These are phyloP conservation scores for Saxidomus purpurata DNA, from an alignment of 1,140 invertebrate genomes.

Conservation along the genomic window DNA sequence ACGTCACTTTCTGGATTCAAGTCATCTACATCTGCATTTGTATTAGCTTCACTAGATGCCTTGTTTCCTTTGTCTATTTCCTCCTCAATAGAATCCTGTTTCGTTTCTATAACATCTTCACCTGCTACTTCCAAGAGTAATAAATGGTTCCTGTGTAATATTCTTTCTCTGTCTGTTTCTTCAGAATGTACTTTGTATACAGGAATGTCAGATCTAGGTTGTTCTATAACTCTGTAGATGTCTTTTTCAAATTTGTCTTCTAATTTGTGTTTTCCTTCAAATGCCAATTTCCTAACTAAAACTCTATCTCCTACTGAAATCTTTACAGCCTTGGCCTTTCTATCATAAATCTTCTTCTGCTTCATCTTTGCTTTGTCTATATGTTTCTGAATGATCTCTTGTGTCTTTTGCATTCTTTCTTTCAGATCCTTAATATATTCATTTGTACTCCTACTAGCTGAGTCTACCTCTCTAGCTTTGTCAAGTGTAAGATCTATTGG, in stretches of 20 bases:
- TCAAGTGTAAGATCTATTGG: too few relatives aligned
- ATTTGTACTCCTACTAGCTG: too few relatives aligned
- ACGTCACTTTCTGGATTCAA: background rate
- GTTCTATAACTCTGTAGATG: conserved; percentile 12
- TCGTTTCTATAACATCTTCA: too few relatives aligned
- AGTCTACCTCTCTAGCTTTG: too few relatives aligned
- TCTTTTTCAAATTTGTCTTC: conserved; percentile 45
- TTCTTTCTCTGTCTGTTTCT: background rate
- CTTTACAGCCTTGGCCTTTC: background rate
- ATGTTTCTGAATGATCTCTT: too few relatives aligned
- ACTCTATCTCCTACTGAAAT: conserved; percentile 35
- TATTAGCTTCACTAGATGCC: background rate
- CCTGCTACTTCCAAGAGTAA: too few relatives aligned
- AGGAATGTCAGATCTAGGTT: conserved; percentile 27
- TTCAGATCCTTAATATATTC: too few relatives aligned
- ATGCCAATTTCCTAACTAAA: conserved; percentile 8
- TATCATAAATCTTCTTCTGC: conserved; percentile 12
- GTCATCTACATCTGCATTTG: background rate
- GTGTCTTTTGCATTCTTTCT: too few relatives aligned
- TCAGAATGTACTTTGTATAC: background rate
- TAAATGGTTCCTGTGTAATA: conserved; percentile 40
- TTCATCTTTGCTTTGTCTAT: too few relatives aligned
- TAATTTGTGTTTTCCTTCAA: conserved; percentile 39
- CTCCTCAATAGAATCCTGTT: background rate
- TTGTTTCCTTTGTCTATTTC: background rate